Percentiles rank a stretch among this genome's conserved stretches.
Evolutionary conservation across 2,797 vertebrate genomes (phyloP).

Genomic region (Acropternis orthonyx): DNA sequence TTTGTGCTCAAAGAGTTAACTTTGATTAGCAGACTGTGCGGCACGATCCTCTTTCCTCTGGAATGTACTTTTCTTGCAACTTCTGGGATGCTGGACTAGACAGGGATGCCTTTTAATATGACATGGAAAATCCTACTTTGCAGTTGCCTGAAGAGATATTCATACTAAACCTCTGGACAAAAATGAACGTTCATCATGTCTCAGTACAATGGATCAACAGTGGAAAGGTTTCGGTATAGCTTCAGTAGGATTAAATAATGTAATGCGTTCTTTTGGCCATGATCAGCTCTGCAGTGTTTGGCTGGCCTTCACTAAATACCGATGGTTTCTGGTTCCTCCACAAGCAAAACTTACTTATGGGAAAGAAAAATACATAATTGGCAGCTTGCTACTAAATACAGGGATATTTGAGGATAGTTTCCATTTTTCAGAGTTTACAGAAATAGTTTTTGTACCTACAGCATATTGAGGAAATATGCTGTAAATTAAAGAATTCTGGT

Average conservation of each 20-base stretch:
- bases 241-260: conserved; percentile 60
- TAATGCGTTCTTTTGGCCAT: conserved; percentile 19
- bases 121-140: conserved; percentile 4
- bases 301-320: conserved; percentile 69
- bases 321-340: conserved; percentile 71
- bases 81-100: not conserved
- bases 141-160: not conserved
- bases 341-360: conserved; percentile 67
- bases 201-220: not conserved
- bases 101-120: not conserved
- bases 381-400: conserved; percentile 37
- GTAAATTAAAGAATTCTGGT: not conserved
- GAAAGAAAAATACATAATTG: conserved; percentile 66
- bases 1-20: not conserved
- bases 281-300: conserved; percentile 41
- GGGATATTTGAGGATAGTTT: conserved; percentile 27
- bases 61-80: not conserved
- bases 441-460: conserved; percentile 24
- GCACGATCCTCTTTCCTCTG: not conserved
- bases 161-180: not conserved
- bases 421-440: conserved; percentile 19
- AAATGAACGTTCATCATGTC: not conserved
- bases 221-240: not conserved
- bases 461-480: not conserved
- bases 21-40: not conserved